These are phyloP conservation scores for Coregonus suidteri DNA, from an alignment of 2,797 vertebrate genomes.

Conservation along the genomic window DNA sequence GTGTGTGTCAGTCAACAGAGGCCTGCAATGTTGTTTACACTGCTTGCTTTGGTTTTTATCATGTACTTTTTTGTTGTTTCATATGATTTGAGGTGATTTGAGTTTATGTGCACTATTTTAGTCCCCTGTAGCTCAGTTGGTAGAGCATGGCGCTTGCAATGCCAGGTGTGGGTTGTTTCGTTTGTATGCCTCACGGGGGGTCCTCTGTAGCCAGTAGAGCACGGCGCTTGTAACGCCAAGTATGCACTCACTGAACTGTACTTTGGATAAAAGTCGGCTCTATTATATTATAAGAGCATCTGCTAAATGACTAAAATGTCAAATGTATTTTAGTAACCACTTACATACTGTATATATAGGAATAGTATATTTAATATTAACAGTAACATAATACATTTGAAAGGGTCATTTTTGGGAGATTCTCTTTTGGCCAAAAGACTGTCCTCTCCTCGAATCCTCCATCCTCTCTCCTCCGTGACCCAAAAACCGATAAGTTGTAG, in stretches of 20 bases:
- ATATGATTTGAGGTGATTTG: neutral
- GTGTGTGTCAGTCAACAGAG: neutral
- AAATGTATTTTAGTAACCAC: neutral
- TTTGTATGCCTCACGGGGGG: no score
- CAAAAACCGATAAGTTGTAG: no score
- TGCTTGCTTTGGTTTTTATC: neutral
- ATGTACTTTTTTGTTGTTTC: neutral
- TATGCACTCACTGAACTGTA: no score
- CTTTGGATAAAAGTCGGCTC: no score
- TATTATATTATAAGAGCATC: no score
- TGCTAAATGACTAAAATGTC: no score
- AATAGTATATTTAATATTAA: neutral
- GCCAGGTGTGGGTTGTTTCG: no score
- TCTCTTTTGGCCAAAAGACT: constrained; percentile 36
- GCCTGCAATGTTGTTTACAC: neutral
- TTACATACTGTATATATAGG: neutral
- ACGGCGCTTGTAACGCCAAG: no score
- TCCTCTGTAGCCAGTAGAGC: no score
- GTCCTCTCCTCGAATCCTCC: constrained; percentile 10
- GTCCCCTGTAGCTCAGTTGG: no score
- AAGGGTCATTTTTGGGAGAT: constrained; percentile 63
- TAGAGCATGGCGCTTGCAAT: no score
- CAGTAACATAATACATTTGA: constrained; percentile 71
- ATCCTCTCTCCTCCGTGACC: no score
- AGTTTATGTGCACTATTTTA: neutral